A percentile compares a stretch with the other conserved stretches of the same genome.
These are phyloP conservation scores for Marmota monax DNA, from an alignment of 2,113 vertebrate genomes.

Conservation along the genomic window DNA sequence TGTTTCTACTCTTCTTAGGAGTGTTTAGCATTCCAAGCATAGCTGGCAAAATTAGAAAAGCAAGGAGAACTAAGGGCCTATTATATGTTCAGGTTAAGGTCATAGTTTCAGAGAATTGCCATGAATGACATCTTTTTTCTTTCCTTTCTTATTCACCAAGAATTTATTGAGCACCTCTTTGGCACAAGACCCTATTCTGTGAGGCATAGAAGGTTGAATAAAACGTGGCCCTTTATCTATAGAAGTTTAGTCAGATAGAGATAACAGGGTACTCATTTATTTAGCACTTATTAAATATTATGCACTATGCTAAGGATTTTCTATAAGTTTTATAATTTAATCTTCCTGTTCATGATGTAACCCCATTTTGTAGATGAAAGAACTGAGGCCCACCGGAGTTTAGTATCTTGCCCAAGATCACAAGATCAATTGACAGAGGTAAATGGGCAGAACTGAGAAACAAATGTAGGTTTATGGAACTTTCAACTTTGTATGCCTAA, in stretches of 20 bases:
- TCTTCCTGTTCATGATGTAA: background rate
- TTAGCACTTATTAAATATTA: background rate
- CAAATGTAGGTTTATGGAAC: background rate
- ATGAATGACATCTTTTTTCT: background rate
- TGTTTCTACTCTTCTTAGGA: background rate
- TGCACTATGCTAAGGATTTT: background rate
- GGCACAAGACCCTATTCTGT: background rate
- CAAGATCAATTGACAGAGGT: background rate
- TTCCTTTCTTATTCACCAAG: slow-evolving; percentile 32
- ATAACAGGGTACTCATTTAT: background rate
- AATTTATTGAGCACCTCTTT: slow-evolving; percentile 30
- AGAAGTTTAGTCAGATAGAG: background rate
- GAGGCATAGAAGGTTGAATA: background rate
- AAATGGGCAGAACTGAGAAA: background rate
- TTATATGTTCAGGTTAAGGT: slow-evolving; percentile 17
- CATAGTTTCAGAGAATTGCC: slow-evolving; percentile 36
- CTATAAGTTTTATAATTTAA: background rate
- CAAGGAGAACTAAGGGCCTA: slow-evolving; percentile 48
- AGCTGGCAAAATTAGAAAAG: slow-evolving; percentile 63
- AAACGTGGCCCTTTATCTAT: background rate
- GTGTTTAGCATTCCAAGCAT: slow-evolving; percentile 70
- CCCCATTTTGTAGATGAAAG: background rate
- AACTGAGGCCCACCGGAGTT: background rate
- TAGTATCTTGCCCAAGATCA: background rate
- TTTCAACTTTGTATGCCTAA: background rate